Base-by-base conservation (phyloP, 2,888 invertebrate species). In the Callimorpha dominula region DNA sequence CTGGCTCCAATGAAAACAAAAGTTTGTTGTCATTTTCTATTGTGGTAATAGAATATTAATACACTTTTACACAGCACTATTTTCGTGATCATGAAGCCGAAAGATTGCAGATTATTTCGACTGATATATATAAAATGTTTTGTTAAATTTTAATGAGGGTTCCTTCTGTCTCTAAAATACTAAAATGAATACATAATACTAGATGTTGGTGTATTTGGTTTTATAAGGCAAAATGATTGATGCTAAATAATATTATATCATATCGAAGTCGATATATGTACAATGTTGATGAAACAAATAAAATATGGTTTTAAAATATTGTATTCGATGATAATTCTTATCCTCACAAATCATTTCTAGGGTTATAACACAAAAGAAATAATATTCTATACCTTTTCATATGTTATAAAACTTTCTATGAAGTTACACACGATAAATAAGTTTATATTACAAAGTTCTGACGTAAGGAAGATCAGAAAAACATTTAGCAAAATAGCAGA, bases 1-100 rank as follows among this genome's bases (percentile, higher is more conserved):
- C 73, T 74, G 71, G 5, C 75, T 79, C 85, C 85, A 84, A 78
- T 85, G 84, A 84, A 78, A 80, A 80, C 75, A 79, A 84, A 81
- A 81, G 81, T 83, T 78, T 74, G 75, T 81, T 79, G 79, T 77
- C 74, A 78, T 75, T 68, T 76, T 75, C 70, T 73, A 71, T 69
- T 1, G 64, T 60, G 54, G 43, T 65, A 62, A 68, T 60, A 60
- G 65, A 60, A 68, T 60, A 54, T 71, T 15, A 60, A 31, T 1
- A 60, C 6, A 7, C 9, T 14, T 60, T 60, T 31, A 60, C 20
- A 60, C 31, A 60, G 14, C 11, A 60, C 57, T 57, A 31, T 12
- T 31, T 31, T 49, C 49, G 20, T 20, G 4, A 31, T 12, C 4
- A 31, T 5, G 6, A 60, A 60, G 57, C 5, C 11, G 4, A n/a